Evolutionary conservation across 2,113 vertebrate species (phyloP), one percentile per base, ranked within the genome.

Genomic region (Tyrannus savana): DNA sequence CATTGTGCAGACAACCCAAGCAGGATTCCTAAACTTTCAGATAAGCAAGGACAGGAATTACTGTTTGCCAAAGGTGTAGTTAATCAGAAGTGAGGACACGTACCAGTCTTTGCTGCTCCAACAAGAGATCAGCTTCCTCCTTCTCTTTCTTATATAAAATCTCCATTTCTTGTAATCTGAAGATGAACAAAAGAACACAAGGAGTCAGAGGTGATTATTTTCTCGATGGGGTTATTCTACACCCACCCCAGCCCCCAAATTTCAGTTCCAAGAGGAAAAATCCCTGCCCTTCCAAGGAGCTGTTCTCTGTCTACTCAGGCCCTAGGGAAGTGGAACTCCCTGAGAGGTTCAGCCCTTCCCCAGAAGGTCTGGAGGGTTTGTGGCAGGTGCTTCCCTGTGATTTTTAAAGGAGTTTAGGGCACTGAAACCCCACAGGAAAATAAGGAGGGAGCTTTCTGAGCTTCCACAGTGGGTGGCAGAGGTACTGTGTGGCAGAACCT

Each of bases 51-150:
- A 91, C 52, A 95, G 85, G 87, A 95, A 84, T 84, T 94, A 87
- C 92, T 85, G 76, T 92, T 87, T 84, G 90, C 80, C 78, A 91
- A 94, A 95, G 92, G 67, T 22, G 83, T 4, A 96, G 83, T 59
- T 93, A 89, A 96, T 72, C 37, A 56, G 42, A 91, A 89, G 42
- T 28, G 74, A 33, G 30, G 95, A 95, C 53, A 95, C 99, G 98
- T 98, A 99, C 99, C 99, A 99, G 98, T 97, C 99, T 99, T 97
- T 99, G 99, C 94, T 99, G 99, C 96, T 99, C 99, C 96, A 99
- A 84, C 66, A 99, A 98, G 84, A 99, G 99, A 96, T 99, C 99
- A 9, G 99, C 99, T 96, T 99, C 99, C 68, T 99, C 99, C 75
- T 99, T 99, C 92, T 99, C 99, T 63, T 99, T 99, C 96, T 99